Conservation (phyloP, 2,888 invertebrate genomes). For the Parnassius smintheus region DNA sequence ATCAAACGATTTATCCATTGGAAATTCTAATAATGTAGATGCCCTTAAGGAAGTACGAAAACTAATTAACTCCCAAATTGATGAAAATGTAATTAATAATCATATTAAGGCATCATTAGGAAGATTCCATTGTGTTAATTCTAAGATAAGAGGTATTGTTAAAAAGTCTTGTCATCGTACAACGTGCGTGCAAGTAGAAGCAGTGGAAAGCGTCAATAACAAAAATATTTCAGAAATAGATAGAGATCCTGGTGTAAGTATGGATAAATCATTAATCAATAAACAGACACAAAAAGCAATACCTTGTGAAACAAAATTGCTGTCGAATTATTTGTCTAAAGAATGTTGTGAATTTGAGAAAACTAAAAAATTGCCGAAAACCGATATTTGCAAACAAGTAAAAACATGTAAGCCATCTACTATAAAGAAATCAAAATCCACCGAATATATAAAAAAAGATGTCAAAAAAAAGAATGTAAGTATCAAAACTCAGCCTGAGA, state of each 20-base stretch:
- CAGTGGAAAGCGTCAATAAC: conserved; percentile 16
- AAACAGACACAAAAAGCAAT: conserved; percentile 11
- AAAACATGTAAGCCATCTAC: neutral
- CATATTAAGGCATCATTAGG: neutral
- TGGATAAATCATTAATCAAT: neutral
- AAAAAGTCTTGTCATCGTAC: conserved; percentile 28
- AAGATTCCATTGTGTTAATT: neutral
- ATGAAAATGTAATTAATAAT: neutral
- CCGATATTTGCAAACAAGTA: neutral
- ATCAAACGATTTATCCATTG: neutral
- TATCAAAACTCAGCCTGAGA: neutral
- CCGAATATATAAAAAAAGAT: neutral
- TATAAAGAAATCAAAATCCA: neutral
- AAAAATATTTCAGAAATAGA: neutral
- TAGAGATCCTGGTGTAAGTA: neutral
- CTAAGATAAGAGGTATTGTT: conserved; percentile 19
- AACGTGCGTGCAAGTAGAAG: conserved; percentile 25
- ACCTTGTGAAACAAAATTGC: conserved; percentile 1
- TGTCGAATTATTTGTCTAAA: conserved; percentile 10
- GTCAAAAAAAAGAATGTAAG: neutral
- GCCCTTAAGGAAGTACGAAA: neutral
- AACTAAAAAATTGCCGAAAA: conserved; percentile 7
- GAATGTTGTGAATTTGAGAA: conserved; percentile 16
- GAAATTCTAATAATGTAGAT: neutral
- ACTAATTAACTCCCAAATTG: neutral